These are phyloP conservation scores for Ormyrus labotus DNA, from an alignment of 2,888 invertebrate genomes.

Conservation along the genomic window DNA sequence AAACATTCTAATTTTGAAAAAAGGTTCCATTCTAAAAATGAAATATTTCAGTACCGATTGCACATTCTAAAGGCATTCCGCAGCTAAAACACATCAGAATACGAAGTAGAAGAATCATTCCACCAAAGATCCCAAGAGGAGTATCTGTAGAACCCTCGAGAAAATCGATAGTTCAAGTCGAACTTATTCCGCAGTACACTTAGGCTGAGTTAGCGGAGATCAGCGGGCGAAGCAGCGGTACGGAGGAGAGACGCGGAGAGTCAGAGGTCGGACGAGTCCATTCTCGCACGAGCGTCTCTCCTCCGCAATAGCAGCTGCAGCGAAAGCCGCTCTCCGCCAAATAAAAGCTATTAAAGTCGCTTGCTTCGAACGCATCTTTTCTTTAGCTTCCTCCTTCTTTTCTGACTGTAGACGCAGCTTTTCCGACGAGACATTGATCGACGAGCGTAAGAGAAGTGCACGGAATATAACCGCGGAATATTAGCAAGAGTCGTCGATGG, in stretches of 20 bases:
- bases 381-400: not conserved
- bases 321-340: constrained; percentile 17
- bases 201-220: too few species aligned
- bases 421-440: constrained; percentile 34
- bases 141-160: too few species aligned
- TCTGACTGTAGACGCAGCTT: not conserved
- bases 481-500: constrained; percentile 8
- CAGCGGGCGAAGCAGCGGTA: not conserved
- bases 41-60: too few species aligned
- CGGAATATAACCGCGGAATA: constrained; percentile 9
- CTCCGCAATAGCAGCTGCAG: constrained; percentile 1
- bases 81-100: too few species aligned
- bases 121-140: too few species aligned
- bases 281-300: not conserved
- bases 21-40: too few species aligned
- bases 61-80: too few species aligned
- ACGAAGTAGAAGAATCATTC: too few species aligned
- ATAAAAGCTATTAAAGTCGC: not conserved
- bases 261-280: constrained; percentile 47
- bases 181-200: not conserved
- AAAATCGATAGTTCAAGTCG: not conserved
- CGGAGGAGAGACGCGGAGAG: not conserved
- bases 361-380: too few species aligned
- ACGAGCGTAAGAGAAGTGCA: constrained; percentile 11
- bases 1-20: too few species aligned